Base-by-base conservation (phyloP, 2,113 vertebrate species). In the Pavo muticus region DNA sequence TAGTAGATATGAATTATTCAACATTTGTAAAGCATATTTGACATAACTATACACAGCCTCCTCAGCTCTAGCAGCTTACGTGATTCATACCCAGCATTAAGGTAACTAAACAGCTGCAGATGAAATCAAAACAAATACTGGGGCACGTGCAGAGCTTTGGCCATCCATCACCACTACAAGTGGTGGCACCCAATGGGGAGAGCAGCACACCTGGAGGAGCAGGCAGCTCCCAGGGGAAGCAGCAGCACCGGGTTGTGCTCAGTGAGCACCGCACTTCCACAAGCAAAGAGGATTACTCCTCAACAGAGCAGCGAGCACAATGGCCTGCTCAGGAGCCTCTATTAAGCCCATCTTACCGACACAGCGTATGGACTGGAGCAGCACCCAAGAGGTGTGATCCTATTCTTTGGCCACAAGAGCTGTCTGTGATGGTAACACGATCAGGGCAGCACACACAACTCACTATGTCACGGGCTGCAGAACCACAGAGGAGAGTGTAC, bases 211-310 rank as follows among this genome's bases (percentile, higher is more conserved):
- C 14, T 1, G 2, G 50, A 79, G 79, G 70, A 78, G 74, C 81
- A 45, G 29, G 81, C 47, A 57, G 19, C 56, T 27, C 9, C 2
- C 67, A 40, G 12, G 54, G 76, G 68, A 60, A 70, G 27, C 71
- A 70, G 74, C 30, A 68, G 61, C 2, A 59, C 70, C 5, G 8
- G 40, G 57, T 47, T 93, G 87, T 60, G 69, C 76, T 95, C 44
- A 82, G 74, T 27, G 82, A 73, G 87, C 81, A 50, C 40, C 74
- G 23, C 75, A 68, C 39, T 56, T 54, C 39, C 10, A 84, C 0
- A 1, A 85, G 94, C 74, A 95, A 92, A 96, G 94, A 94, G 91
- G 93, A 96, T 96, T 96, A 92, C 42, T 77, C 75, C 91, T 93
- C 4, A 1, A 73, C 6, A 90, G 68, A 91, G 81, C 39, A 68